Base-by-base conservation (phyloP, 2,113 vertebrate genomes). In the Cyphomyrus discorhynchus region DNA sequence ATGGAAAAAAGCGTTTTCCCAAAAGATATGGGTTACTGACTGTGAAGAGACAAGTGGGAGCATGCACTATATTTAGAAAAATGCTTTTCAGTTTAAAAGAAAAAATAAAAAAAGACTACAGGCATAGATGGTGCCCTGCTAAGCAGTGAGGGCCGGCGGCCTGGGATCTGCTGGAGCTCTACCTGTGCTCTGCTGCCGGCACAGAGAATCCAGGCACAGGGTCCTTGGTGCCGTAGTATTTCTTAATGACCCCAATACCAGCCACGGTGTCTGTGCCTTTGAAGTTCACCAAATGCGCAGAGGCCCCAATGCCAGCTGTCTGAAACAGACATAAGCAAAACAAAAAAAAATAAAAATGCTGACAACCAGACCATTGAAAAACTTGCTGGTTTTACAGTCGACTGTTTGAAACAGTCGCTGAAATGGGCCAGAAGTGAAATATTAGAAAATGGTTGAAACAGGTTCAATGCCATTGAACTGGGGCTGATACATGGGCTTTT, bases 241-340 rank as follows among this genome's bases (percentile, higher is more conserved):
- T 98, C 95, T 99, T 99, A 93, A 99, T 98, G 92, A 99, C 97
- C 0, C 96, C 95, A 91, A 99, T 99, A 93, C 98, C 98, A 1
- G 98, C 98, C 84, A 99, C 98, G 0, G 98, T 99, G 94, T 99
- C 98, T 82, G 98, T 99, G 95, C 98, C 98, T 96, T 99, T 99
- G 93, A 99, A 99, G 95, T 99, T 99, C 87, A 99, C 98, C 95
- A 99, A 95, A 94, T 99, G 98, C 92, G 98, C 98, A 31, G 98
- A 99, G 5, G 98, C 98, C 52, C 98, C 98, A 86, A 99, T 99
- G 89, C 98, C 98, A 89, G 98, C 98, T 92, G 98, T 99, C 98
- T 99, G 91, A 46, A 91, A 66, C 0, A 58, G 27, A 56, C 17
- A 39, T n/a, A 58, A 42, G 27, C 52, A 31, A 52, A 4, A 19